Conservation (phyloP, 2,113 vertebrate genomes). For the Trogon surrucura region DNA sequence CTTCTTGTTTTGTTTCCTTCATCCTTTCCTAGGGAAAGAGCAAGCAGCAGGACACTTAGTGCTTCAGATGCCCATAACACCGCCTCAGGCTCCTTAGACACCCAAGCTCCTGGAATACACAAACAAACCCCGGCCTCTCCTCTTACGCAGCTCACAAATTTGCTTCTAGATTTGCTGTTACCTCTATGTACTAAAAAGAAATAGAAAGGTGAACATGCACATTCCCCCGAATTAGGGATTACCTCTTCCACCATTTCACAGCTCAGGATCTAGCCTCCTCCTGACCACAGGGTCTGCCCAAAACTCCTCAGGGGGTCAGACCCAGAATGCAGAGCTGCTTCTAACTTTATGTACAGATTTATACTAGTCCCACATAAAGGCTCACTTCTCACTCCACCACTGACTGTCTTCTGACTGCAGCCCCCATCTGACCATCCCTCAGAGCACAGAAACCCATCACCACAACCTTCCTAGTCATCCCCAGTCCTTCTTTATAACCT, state of each 20-base stretch:
- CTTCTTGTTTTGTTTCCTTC: not conserved
- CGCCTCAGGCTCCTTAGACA: not conserved
- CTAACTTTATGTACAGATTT: not conserved
- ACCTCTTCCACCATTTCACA: not conserved
- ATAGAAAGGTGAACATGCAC: not conserved
- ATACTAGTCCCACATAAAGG: rapidly evolving
- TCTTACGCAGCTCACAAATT: not conserved
- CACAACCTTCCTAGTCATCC: rapidly evolving
- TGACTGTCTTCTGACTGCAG: not conserved
- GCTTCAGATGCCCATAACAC: not conserved
- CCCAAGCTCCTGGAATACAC: not conserved
- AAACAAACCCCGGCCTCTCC: not conserved
- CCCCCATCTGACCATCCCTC: rapidly evolving
- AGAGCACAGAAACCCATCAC: rapidly evolving
- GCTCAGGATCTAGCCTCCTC: not conserved
- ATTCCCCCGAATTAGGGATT: not conserved
- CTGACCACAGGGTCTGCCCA: not conserved
- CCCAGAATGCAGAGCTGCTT: too few species aligned
- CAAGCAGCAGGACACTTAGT: not conserved
- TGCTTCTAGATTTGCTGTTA: not conserved
- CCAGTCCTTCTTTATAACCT: not conserved
- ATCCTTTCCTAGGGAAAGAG: not conserved
- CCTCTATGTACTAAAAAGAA: not conserved
- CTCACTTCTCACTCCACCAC: not conserved
- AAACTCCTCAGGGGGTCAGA: not conserved